phyloP scores from a whole-genome alignment of 2,113 vertebrate species.

The human (Homo sapiens) region DNA sequence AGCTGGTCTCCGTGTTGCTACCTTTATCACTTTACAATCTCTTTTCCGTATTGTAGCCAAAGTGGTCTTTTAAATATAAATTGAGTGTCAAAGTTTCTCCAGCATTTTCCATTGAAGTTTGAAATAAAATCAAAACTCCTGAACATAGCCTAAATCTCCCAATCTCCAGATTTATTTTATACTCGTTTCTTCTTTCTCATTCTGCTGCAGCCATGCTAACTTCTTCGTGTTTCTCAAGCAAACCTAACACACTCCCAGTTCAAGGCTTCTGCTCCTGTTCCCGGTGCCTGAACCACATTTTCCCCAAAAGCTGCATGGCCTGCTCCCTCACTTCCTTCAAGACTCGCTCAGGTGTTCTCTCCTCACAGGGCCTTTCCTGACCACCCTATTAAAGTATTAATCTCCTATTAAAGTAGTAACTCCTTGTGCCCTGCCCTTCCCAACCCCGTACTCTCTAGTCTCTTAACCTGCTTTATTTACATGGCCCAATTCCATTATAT shows the following conservation, averaged over 20 bases:
- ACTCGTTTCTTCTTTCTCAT: not conserved
- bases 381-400: not conserved
- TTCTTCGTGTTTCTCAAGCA: constrained; percentile 19
- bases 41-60: not conserved
- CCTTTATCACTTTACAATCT: not conserved
- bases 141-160: not conserved
- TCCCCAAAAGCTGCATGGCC: not conserved
- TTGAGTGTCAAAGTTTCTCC: not conserved
- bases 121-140: not conserved
- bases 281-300: not conserved
- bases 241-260: not conserved
- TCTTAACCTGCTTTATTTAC: not conserved
- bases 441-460: not conserved
- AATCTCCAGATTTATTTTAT: not conserved
- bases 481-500: not conserved
- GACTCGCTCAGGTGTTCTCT: not conserved
- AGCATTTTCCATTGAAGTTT: not conserved
- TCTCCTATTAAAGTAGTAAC: not conserved
- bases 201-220: not conserved
- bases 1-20: not conserved
- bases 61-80: not conserved
- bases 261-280: not conserved
- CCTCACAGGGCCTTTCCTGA: not conserved
- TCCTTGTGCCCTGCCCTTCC: not conserved
- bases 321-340: not conserved